phyloP scores from a whole-genome alignment of 2,888 invertebrate species.

The Cataglyphis altisquamis region DNA sequence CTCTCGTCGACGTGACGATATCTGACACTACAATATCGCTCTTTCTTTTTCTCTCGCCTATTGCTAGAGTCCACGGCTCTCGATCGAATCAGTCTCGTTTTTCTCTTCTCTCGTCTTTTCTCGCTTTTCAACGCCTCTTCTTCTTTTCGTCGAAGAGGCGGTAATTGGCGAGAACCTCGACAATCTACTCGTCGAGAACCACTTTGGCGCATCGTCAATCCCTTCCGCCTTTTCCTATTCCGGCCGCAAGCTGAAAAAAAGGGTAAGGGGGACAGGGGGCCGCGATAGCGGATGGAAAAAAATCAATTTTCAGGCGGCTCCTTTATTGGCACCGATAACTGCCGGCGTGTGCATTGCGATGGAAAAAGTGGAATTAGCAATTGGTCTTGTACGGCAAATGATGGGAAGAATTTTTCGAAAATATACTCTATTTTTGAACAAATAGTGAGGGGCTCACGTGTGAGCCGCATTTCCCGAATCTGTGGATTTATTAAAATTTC shows the following conservation, averaged over 20 bases:
- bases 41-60: not conserved
- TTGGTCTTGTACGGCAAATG: slow-evolving; percentile 5
- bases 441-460: not conserved
- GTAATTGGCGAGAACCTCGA: slow-evolving; percentile 69
- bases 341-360: slow-evolving; percentile 2
- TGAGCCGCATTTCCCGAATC: slow-evolving; percentile 15
- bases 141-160: slow-evolving; percentile 38
- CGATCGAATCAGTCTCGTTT: not conserved
- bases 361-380: slow-evolving; percentile 24
- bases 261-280: not conserved
- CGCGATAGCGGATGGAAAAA: slow-evolving; percentile 34
- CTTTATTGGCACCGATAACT: slow-evolving; percentile 41
- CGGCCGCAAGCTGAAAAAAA: slow-evolving; percentile 17
- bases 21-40: slow-evolving; percentile 8
- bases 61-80: not conserved
- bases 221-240: not conserved
- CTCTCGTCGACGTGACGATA: slow-evolving; percentile 24
- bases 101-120: slow-evolving; percentile 25
- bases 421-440: slow-evolving; percentile 24
- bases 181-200: slow-evolving; percentile 67
- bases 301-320: slow-evolving; percentile 64
- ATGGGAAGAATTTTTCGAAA: slow-evolving; percentile 30
- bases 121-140: slow-evolving; percentile 15
- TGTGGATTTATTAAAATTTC: slow-evolving; percentile 47
- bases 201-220: slow-evolving; percentile 56